A percentile compares a stretch with the other conserved stretches of the same genome.
Conservation (phyloP, 2,113 vertebrate species). For the Mus pahari region DNA sequence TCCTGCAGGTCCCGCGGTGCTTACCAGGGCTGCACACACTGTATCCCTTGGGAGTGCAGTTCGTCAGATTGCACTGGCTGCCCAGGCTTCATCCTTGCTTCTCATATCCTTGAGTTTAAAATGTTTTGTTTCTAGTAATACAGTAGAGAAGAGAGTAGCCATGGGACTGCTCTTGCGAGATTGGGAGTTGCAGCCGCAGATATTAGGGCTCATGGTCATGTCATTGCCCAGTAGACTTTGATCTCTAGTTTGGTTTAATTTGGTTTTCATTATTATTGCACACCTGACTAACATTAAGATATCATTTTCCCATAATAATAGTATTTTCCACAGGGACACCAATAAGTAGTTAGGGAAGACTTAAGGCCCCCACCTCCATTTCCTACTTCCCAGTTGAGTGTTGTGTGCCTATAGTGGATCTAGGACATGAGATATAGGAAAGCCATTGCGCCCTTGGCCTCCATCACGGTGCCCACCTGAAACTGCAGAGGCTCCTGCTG, state of each 20-base stretch:
- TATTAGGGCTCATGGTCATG: not conserved
- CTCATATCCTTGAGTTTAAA: not conserved
- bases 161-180: not conserved
- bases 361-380: not conserved
- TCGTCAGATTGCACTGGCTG: not conserved
- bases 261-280: slow-evolving; percentile 22
- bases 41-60: not conserved
- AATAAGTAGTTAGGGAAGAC: not conserved
- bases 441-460: not conserved
- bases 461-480: not conserved
- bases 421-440: not conserved
- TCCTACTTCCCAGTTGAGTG: not conserved
- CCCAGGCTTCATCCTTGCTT: slow-evolving; percentile 19
- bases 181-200: not conserved
- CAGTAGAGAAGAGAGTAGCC: not conserved
- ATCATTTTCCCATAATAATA: not conserved
- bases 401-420: not conserved
- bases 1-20: not conserved
- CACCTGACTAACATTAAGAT: not conserved
- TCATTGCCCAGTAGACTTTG: not conserved
- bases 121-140: not conserved
- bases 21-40: not conserved
- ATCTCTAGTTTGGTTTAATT: slow-evolving; percentile 7
- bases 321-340: not conserved
- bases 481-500: not conserved